These are phyloP conservation scores for Lasiurus borealis DNA, from an alignment of 2,113 vertebrate species.

Conservation along the genomic window DNA sequence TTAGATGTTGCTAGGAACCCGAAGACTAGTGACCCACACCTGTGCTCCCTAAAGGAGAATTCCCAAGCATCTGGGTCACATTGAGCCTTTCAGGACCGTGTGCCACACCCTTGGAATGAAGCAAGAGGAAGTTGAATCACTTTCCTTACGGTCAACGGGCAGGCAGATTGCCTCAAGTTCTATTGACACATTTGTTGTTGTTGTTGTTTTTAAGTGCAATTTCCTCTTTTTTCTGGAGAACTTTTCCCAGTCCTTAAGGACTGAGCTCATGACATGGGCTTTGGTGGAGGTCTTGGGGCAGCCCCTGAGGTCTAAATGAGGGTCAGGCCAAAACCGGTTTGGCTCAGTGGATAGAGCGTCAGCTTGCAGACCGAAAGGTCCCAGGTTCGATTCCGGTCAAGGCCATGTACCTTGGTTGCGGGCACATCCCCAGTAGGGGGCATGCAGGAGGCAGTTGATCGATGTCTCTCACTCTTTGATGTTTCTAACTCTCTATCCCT, in stretches of 20 bases:
- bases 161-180: background rate
- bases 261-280: slow-evolving; percentile 88
- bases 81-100: background rate
- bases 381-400: too few species aligned
- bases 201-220: background rate
- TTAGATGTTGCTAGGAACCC: background rate
- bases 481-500: too few species aligned
- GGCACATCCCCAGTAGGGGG: too few species aligned
- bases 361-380: too few species aligned
- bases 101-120: background rate
- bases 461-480: too few species aligned
- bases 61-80: background rate
- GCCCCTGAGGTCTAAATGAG: slow-evolving; percentile 92
- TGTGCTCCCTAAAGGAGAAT: background rate
- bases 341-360: too few species aligned
- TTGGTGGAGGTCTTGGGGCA: slow-evolving; percentile 90
- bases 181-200: background rate
- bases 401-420: too few species aligned
- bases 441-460: too few species aligned
- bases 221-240: background rate
- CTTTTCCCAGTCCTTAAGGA: background rate
- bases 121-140: slow-evolving; percentile 66
- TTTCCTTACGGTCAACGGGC: background rate
- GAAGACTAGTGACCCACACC: background rate
- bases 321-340: too few species aligned